Base-by-base conservation (phyloP, 2,888 invertebrate genomes). In the Synergus umbraculus region DNA sequence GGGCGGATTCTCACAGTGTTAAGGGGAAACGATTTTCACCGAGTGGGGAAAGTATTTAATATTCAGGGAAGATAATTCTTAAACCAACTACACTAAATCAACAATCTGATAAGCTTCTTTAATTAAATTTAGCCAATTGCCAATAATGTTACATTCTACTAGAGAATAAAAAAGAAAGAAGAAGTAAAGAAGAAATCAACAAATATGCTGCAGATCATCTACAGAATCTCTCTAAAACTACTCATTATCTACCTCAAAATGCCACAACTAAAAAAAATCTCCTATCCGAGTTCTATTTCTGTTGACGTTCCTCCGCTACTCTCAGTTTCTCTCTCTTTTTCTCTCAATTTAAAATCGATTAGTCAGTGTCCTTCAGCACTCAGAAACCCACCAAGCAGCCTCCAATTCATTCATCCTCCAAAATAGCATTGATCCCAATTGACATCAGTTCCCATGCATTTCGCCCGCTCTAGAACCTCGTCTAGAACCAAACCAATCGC, bases 401-500 rank as follows among this genome's bases (percentile, higher is more conserved):
- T 76, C 76, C 76, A 76, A 60, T 76, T 76, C 60, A 76, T 60
- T 63, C 76, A 60, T 76, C 63, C 63, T 76, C 63, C 18, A 60
- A 76, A 60, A 76, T 43, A 76, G 63, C 76, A 76, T 44, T 76
- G 63, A 76, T 60, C 76, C 58, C 76, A 76, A 76, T 76, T 58
- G 60, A 76, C 63, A 60, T 76, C 60, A 76, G 76, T 76, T 49
- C 69, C 49, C 76, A 76, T 60, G 63, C 76, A 76, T 60, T 69
- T 63, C 69, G 29, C 18, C 37, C 29, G 18, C 43, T 8, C n/a
- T 37, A n/a, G 4, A 29, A 29, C 2, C 22, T 29, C 22, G 22
- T 29, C 2, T 1, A 29, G 22, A 65, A 76, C 78, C 64, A n/a
- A 77, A 66, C 78, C 76, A 76, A 78, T 82, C 80, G 78, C 46